phyloP scores from a whole-genome alignment of 2,888 invertebrate genomes.

The Caenorhabditis parvicauda region DNA sequence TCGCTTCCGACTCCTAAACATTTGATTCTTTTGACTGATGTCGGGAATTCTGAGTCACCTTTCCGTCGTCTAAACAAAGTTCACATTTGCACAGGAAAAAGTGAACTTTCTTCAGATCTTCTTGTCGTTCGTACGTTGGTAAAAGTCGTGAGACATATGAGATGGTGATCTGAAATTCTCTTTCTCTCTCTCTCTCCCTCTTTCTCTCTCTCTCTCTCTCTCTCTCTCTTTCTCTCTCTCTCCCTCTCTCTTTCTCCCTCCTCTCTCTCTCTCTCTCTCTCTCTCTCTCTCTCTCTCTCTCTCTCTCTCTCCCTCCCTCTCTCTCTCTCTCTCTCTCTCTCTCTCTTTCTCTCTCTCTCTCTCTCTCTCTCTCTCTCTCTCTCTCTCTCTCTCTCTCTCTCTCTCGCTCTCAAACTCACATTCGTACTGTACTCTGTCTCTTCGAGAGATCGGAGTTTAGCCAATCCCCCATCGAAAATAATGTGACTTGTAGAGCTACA shows the following conservation, averaged over 20 bases:
- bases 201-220: slow-evolving; percentile 3
- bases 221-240: not conserved
- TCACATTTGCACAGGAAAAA: too few species aligned
- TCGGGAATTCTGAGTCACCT: too few species aligned
- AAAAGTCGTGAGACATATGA: not conserved
- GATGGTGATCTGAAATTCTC: not conserved
- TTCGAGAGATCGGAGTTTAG: too few species aligned
- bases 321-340: not conserved
- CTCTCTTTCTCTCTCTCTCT: not conserved
- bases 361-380: not conserved
- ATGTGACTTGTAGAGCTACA: too few species aligned
- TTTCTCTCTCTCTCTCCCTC: slow-evolving; percentile 6
- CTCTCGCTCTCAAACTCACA: not conserved
- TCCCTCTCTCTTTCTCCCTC: not conserved
- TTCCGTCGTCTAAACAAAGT: too few species aligned
- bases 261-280: slow-evolving; percentile 3
- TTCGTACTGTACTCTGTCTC: slow-evolving; percentile 1
- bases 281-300: not conserved
- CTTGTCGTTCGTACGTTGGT: not conserved
- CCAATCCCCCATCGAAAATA: too few species aligned
- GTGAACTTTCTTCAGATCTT: too few species aligned
- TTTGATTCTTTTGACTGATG: too few species aligned
- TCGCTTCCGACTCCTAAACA: too few species aligned
- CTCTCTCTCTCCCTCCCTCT: not conserved
- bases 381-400: not conserved